Conservation (phyloP, 1,140 invertebrate genomes). For the Drosophila fuyamai region DNA sequence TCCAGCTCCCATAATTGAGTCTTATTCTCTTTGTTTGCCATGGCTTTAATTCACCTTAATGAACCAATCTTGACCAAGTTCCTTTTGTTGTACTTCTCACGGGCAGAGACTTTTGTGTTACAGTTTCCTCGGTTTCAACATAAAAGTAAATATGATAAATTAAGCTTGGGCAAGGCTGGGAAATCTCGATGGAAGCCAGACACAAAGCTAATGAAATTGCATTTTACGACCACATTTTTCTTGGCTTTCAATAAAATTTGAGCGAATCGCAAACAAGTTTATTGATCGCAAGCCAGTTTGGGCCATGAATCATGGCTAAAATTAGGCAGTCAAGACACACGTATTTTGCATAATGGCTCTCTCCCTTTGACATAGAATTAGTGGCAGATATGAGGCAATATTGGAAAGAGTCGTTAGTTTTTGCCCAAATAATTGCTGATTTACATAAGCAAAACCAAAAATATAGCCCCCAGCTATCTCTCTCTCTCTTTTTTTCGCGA, state of each 20-base stretch:
- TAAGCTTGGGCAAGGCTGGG: conserved; percentile 64
- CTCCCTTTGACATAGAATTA: conserved; percentile 59
- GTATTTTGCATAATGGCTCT: conserved; percentile 62
- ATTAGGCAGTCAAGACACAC: conserved; percentile 55
- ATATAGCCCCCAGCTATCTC: conserved; percentile 20
- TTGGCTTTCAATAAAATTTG: conserved; percentile 1
- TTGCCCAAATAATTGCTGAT: conserved; percentile 50
- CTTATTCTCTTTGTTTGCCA: conserved; percentile 51
- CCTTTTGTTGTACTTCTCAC: conserved; percentile 48
- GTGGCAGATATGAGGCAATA: conserved; percentile 69
- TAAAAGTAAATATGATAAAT: conserved; percentile 47
- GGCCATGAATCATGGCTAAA: conserved; percentile 74
- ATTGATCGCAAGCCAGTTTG: conserved; percentile 54
- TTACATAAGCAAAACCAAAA: conserved; percentile 70
- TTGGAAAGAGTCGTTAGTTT: conserved; percentile 26
- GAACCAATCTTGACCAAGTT: conserved; percentile 55
- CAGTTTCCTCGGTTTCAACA: conserved; percentile 44
- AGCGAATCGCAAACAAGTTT: conserved; percentile 59
- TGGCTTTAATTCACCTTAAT: conserved; percentile 60
- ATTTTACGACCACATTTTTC: conserved; percentile 50
- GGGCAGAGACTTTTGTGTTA: conserved; percentile 40
- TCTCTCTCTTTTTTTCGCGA: conserved; percentile 12
- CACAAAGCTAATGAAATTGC: conserved; percentile 60
- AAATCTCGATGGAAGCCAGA: conserved; percentile 22
- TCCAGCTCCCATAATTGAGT: conserved; percentile 39